Percentiles rank a stretch among this genome's conserved stretches.
phyloP scores from a whole-genome alignment of 1,140 invertebrate species.

The Pentalonia nigronervosa region DNA sequence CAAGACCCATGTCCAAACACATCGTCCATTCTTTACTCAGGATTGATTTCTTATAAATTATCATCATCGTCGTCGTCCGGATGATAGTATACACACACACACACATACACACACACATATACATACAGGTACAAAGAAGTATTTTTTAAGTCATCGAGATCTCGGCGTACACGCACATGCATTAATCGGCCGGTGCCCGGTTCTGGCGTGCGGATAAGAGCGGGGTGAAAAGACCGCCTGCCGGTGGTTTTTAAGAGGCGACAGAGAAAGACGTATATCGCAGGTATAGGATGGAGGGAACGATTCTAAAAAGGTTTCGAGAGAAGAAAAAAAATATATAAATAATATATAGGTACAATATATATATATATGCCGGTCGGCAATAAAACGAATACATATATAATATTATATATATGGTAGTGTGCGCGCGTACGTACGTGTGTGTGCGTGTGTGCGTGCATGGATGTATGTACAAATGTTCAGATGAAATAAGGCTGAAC shows the following conservation, averaged over 20 bases:
- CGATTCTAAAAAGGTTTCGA: conserved; percentile 53
- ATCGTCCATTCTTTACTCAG: conserved; percentile 13
- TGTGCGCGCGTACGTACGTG: neutral
- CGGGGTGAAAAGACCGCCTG: conserved; percentile 35
- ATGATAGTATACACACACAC: neutral
- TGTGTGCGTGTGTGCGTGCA: neutral
- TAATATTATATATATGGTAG: neutral
- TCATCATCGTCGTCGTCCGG: conserved; percentile 39
- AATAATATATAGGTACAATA: neutral
- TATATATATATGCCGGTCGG: conserved; percentile 35
- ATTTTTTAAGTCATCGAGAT: conserved; percentile 46
- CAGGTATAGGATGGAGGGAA: neutral
- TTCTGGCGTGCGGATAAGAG: neutral
- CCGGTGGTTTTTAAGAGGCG: conserved; percentile 49
- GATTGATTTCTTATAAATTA: conserved; percentile 55
- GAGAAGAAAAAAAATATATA: conserved; percentile 50
- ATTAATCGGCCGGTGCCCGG: conserved; percentile 44
- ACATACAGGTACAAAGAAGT: conserved; percentile 4
- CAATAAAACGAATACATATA: conserved; percentile 52
- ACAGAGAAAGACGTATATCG: neutral
- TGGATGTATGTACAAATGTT: neutral
- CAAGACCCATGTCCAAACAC: conserved; percentile 11
- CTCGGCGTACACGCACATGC: conserved; percentile 30
- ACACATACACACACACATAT: no score
- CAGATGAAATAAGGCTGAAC: conserved; percentile 41